phyloP scores from a whole-genome alignment of 2,888 invertebrate species.

The Lasioglossum villosulum region DNA sequence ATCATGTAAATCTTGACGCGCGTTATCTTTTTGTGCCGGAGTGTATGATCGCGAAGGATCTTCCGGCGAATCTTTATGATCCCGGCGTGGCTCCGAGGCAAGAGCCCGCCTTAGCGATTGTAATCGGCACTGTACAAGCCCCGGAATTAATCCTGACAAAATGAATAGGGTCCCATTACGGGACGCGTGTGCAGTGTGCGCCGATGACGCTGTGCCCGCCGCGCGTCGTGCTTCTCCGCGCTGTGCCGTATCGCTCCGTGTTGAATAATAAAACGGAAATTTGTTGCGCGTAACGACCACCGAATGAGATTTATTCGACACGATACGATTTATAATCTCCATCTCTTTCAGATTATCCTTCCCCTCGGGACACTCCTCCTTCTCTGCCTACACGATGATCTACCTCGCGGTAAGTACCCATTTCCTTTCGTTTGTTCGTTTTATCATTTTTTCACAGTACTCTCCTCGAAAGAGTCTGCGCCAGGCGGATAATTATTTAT shows the following conservation, averaged over 20 bases:
- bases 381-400: slow-evolving; percentile 94
- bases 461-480: neutral
- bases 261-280: slow-evolving; percentile 1
- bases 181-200: slow-evolving; percentile 24
- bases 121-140: slow-evolving; percentile 59
- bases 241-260: neutral
- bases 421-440: slow-evolving; percentile 16
- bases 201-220: slow-evolving; percentile 11
- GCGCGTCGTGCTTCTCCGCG: neutral
- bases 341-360: slow-evolving; percentile 89
- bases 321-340: slow-evolving; percentile 53
- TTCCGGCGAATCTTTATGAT: slow-evolving; percentile 52
- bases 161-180: slow-evolving; percentile 69
- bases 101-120: slow-evolving; percentile 45
- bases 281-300: slow-evolving; percentile 34
- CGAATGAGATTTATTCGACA: slow-evolving; percentile 64
- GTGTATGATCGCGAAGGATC: slow-evolving; percentile 22
- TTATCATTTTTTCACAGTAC: neutral
- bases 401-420: slow-evolving; percentile 91
- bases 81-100: slow-evolving; percentile 37
- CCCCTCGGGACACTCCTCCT: slow-evolving; percentile 96
- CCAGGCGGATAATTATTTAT: neutral
- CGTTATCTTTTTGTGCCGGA: neutral
- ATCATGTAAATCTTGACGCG: too few species aligned
- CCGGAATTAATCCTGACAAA: slow-evolving; percentile 72